Percentiles rank a stretch among this genome's conserved stretches.
Conservation (phyloP, 2,888 invertebrate genomes). For the Melanophora roralis region DNA sequence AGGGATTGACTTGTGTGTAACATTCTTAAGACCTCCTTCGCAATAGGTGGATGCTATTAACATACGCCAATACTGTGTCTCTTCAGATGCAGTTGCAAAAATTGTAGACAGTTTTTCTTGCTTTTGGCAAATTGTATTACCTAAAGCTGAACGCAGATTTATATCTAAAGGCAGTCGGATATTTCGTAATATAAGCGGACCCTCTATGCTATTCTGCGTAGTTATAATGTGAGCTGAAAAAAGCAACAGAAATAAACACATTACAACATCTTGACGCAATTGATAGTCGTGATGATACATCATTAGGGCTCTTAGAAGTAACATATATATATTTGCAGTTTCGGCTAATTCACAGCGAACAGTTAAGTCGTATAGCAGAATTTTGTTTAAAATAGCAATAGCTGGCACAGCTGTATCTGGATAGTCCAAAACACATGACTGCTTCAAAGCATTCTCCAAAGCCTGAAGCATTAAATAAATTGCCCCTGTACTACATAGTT, state of each 20-base stretch:
- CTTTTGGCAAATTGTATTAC: slow-evolving; percentile 2
- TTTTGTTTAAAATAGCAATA: slow-evolving; percentile 70
- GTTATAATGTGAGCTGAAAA: slow-evolving; percentile 66
- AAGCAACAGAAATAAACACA: slow-evolving; percentile 71
- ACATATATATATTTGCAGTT: slow-evolving; percentile 67
- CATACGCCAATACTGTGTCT: slow-evolving; percentile 66
- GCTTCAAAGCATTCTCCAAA: slow-evolving; percentile 67
- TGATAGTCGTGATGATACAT: slow-evolving; percentile 68
- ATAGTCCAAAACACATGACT: slow-evolving; percentile 64
- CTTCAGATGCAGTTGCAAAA: slow-evolving; percentile 41
- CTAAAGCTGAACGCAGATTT: slow-evolving; percentile 47
- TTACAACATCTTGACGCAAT: slow-evolving; percentile 68
- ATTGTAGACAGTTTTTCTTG: not conserved
- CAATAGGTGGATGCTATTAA: slow-evolving; percentile 59
- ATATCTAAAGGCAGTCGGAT: slow-evolving; percentile 69
- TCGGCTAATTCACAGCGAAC: slow-evolving; percentile 69
- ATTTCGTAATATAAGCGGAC: slow-evolving; percentile 65
- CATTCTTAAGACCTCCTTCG: slow-evolving; percentile 11
- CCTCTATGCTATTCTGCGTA: slow-evolving; percentile 59
- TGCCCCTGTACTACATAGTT: slow-evolving; percentile 66
- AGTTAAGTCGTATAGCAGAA: slow-evolving; percentile 67
- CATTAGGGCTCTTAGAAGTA: slow-evolving; percentile 71
- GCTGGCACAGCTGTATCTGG: slow-evolving; percentile 69
- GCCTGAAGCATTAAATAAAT: slow-evolving; percentile 66
- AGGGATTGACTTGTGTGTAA: slow-evolving; percentile 49